Base-by-base conservation (phyloP, 2,888 invertebrate species). In the Troides aeacus region DNA sequence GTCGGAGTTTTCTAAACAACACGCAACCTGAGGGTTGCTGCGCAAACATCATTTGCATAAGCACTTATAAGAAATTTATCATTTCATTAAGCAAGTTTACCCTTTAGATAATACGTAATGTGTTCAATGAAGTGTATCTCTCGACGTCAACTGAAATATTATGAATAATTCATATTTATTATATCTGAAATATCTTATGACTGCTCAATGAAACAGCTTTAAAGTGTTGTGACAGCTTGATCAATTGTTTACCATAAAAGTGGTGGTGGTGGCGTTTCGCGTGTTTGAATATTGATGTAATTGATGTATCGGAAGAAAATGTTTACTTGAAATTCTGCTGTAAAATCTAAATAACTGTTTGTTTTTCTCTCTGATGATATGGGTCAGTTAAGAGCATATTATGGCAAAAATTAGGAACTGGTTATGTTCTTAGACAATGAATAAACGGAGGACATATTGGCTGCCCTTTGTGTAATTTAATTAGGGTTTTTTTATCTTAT, bases 91-190 rank as follows among this genome's bases (percentile, higher is more conserved):
- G 8, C 59, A 59, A 21, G 24, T 10, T 24, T 10, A 59, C 59
- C 30, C 30, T 24, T 30, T 59, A 59, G 24, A 24, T 17, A 50
- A 10, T 10, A 59, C 15, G 4, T 59, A 12, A 21, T 0, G 15
- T 24, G 63, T 56, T 24, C 56, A 63, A 23, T 63, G 63, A 64
- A 36, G 53, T 50, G 12, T 56, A 24, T 18, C 56, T 8, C 18
- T 56, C 24, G 15, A 24, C n/a, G n/a, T 30, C 12, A 6, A 4
- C 23, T 57, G 36, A 23, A 64, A 5, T 15, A 21, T 30, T 56
- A n/a, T 56, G 36, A 56, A 64, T 56, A 15, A 63, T 63, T 63
- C 18, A 53, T 53, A 56, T 56, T 56, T 56, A 64, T 36, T 2
- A 30, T 53, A 24, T 62, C 3, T 62, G 17, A 10, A 36, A 56